Percentiles rank a stretch among this genome's conserved stretches.
phyloP scores from a whole-genome alignment of 2,113 vertebrate genomes.

The Orcinus orca region DNA sequence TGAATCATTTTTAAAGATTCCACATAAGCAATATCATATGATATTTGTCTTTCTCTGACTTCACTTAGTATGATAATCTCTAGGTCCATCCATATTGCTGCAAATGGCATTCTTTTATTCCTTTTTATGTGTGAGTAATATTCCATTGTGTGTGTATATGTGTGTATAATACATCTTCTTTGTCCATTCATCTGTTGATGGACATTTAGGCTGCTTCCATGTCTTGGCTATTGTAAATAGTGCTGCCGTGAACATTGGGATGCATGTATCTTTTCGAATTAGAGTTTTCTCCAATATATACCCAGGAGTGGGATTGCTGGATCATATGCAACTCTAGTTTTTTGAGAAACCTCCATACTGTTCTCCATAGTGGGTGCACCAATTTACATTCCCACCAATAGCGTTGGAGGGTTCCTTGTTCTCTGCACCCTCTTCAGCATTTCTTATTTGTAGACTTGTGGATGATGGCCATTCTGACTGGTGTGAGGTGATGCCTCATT shows the following conservation, averaged over 20 bases:
- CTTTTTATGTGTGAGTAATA: too few species aligned
- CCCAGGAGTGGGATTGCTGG: neutral
- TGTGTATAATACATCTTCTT: too few species aligned
- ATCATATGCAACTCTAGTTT: neutral
- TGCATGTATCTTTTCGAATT: neutral
- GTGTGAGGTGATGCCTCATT: neutral
- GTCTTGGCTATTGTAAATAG: neutral
- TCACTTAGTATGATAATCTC: too few species aligned
- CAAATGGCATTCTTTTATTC: too few species aligned
- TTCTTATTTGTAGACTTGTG: neutral
- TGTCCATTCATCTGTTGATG: neutral
- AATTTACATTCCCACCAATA: neutral
- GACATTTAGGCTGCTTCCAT: neutral
- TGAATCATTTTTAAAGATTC: too few species aligned
- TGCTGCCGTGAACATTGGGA: neutral
- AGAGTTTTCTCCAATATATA: neutral
- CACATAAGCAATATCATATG: too few species aligned
- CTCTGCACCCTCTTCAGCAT: neutral
- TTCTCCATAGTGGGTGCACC: neutral
- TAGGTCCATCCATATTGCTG: too few species aligned
- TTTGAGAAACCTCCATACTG: neutral
- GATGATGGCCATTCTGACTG: neutral
- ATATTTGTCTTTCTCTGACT: too few species aligned
- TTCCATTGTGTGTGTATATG: too few species aligned
- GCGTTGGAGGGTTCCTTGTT: neutral